Evolutionary conservation across 2,113 vertebrate species (phyloP), one percentile per base, ranked within the genome.

Genomic region (Hydrolagus affinis): DNA sequence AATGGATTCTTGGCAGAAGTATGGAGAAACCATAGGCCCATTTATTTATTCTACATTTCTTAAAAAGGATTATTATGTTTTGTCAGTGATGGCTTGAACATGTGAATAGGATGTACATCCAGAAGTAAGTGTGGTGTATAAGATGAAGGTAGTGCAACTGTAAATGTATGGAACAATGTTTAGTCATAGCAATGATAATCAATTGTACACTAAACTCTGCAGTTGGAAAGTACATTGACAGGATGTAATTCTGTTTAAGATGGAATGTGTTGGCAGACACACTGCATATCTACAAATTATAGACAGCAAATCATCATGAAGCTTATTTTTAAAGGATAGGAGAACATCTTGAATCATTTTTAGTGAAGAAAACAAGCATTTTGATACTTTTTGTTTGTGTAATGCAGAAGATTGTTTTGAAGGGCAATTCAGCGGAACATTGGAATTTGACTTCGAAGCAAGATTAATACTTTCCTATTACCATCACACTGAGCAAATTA

Each of bases 401-500:
- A 28, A 83, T 25, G 28, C 60, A 83, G 57, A 62, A 32, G 8
- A 83, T 83, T 32, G 62, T 83, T 68, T 66, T 60, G 66, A 21
- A 25, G 59, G 66, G 78, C 30, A 57, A 64, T 60, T 28, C 62
- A 30, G 62, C 62, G 15, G 14, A 66, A 30, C 28, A 66, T 83
- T 66, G 78, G 59, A 83, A 83, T 83, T 83, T 68, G 25, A 68
- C 78, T 83, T 83, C 32, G 60, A 83, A 83, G 78, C 32, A 66
- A 83, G 60, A 64, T 83, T 83, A 83, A 83, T 83, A 64, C 23
- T 83, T 68, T 17, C 15, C 25, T 83, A 62, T 83, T 83, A 68
- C 25, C 32, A 59, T 83, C 78, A 83, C 66, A 28, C 78, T 83
- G 62, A 64, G 60, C 78, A 83, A 83, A 83, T 83, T 83, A 83